Evolutionary conservation across 2,888 invertebrate species (phyloP).

Genomic region (Synergus laeviventris): DNA sequence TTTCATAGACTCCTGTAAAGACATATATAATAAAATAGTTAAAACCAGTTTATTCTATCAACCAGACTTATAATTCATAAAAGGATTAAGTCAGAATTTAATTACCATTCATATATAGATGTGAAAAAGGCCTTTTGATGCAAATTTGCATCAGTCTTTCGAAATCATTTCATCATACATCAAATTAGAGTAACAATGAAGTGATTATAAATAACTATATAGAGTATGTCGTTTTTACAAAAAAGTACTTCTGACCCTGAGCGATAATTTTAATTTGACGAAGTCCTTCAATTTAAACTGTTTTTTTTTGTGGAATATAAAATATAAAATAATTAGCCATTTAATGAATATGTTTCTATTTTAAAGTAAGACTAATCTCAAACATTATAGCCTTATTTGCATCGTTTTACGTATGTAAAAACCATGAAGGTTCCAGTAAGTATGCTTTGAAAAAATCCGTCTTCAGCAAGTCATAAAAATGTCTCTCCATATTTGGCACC

Average conservation of each 20-base stretch:
- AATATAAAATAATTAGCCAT: not conserved
- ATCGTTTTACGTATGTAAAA: conserved; percentile 1
- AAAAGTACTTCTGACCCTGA: not conserved
- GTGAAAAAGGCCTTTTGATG: too few species aligned
- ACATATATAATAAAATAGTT: too few species aligned
- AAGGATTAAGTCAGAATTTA: too few species aligned
- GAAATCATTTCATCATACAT: too few species aligned
- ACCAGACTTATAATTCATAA: too few species aligned
- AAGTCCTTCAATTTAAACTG: not conserved
- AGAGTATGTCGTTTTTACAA: not conserved
- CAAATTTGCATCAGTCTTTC: too few species aligned
- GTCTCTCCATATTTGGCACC: conserved; percentile 14
- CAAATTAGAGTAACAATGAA: not conserved
- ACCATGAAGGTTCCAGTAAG: conserved; percentile 15
- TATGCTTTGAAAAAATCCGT: conserved; percentile 11
- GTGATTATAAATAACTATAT: not conserved
- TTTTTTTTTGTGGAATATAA: not conserved
- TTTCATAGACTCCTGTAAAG: too few species aligned
- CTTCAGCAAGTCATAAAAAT: conserved; percentile 1
- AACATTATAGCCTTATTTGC: not conserved
- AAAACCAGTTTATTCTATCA: not conserved
- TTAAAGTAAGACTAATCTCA: not conserved
- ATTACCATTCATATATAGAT: too few species aligned
- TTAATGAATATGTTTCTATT: conserved; percentile 2
- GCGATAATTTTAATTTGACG: not conserved